Evolutionary conservation across 2,888 invertebrate species (phyloP).

Genomic region (Dusona sp.): DNA sequence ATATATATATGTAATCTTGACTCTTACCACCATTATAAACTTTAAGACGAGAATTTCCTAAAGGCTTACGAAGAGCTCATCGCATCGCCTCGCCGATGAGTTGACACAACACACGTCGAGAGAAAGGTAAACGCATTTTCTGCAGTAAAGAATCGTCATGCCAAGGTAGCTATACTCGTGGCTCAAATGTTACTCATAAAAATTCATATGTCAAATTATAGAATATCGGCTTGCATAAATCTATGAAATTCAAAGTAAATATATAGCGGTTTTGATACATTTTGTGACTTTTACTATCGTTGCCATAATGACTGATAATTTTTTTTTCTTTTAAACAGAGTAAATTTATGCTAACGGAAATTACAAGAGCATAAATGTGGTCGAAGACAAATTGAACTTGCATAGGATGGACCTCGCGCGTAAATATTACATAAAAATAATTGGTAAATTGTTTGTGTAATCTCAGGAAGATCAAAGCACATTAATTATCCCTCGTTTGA

Average conservation of each 20-base stretch:
- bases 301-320: background rate
- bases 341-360: background rate
- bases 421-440: background rate
- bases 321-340: background rate
- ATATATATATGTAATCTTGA: slow-evolving; percentile 24
- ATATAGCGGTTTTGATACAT: background rate
- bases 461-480: background rate
- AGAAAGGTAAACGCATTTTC: slow-evolving; percentile 63
- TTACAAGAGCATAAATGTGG: background rate
- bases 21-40: slow-evolving; percentile 25
- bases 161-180: slow-evolving; percentile 5
- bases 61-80: slow-evolving; percentile 24
- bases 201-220: background rate
- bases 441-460: slow-evolving; percentile 10
- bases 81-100: slow-evolving; percentile 61
- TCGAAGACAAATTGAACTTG: background rate
- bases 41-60: slow-evolving; percentile 55
- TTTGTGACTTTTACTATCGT: too few relatives aligned
- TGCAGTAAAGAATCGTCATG: slow-evolving; percentile 40
- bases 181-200: slow-evolving; percentile 38
- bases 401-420: background rate
- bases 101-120: slow-evolving; percentile 59
- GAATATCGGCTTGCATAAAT: background rate
- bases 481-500: slow-evolving; percentile 18
- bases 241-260: background rate